A percentile compares a stretch with the other conserved stretches of the same genome.
These are phyloP conservation scores for Upupa epops DNA, from an alignment of 2,113 vertebrate genomes.

Conservation along the genomic window DNA sequence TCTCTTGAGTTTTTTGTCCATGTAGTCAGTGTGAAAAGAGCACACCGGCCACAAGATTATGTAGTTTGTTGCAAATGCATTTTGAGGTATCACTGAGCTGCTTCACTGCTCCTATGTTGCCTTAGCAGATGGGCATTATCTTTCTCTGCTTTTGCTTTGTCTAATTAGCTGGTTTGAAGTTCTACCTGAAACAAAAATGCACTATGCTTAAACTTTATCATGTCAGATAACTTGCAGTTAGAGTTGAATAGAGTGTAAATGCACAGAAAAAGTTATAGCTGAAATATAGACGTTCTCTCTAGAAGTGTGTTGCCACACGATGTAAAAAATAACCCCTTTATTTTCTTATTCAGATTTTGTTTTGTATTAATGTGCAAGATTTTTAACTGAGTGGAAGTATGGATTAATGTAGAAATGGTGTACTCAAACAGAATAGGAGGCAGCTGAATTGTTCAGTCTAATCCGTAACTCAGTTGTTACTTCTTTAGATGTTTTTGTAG, in stretches of 20 bases:
- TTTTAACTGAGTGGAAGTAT: background rate
- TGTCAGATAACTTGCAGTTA: background rate
- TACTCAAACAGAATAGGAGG: background rate
- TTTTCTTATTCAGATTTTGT: background rate
- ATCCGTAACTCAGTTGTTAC: background rate
- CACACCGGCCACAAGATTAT: background rate
- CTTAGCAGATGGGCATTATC: background rate
- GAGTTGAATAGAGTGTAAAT: background rate
- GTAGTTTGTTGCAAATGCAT: background rate
- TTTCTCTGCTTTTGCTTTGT: background rate
- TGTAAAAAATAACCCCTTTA: background rate
- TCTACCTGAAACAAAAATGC: background rate
- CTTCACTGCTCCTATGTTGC: background rate
- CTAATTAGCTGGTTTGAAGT: background rate
- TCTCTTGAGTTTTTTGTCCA: background rate
- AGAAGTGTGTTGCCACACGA: background rate
- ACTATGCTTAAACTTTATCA: background rate
- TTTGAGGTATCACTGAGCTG: background rate
- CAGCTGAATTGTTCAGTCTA: background rate
- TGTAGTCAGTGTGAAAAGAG: background rate
- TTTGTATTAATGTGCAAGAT: background rate
- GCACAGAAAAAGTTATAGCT: background rate
- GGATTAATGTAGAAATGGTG: background rate
- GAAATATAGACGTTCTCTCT: background rate
- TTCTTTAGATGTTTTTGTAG: background rate